A percentile compares a stretch with the other conserved stretches of the same genome.
Evolutionary conservation across 2,113 vertebrate species (phyloP).

Genomic region (Callionymus lyra): DNA sequence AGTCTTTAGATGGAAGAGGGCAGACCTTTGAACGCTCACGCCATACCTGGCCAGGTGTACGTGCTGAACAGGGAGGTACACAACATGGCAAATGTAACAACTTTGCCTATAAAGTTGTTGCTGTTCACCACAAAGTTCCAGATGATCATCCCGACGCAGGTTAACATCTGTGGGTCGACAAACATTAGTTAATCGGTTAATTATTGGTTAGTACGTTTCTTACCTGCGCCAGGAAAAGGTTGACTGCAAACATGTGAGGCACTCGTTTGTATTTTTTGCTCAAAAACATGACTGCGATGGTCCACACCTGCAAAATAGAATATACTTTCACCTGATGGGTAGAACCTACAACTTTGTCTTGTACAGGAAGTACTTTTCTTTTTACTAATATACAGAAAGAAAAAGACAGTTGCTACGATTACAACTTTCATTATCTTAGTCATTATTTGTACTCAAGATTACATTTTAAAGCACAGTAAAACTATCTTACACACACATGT

Average conservation of each 20-base stretch:
- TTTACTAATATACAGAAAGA: too few species aligned
- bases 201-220: constrained; percentile 16
- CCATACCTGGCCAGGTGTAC: constrained; percentile 87
- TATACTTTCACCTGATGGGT: neutral
- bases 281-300: constrained; percentile 78
- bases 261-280: constrained; percentile 85
- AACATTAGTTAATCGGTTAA: neutral
- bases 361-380: too few species aligned
- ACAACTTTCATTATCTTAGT: too few species aligned
- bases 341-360: too few species aligned
- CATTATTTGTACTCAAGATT: too few species aligned
- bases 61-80: constrained; percentile 87
- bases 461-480: too few species aligned
- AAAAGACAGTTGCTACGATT: too few species aligned
- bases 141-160: constrained; percentile 83
- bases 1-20: neutral
- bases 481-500: too few species aligned
- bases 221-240: constrained; percentile 90
- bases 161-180: constrained; percentile 66
- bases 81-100: constrained; percentile 81
- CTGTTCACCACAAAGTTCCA: constrained; percentile 83
- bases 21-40: neutral
- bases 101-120: constrained; percentile 70
- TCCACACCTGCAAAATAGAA: constrained; percentile 76
- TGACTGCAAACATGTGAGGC: constrained; percentile 84